Evolutionary conservation across 2,888 invertebrate species (phyloP).

Genomic region (Globia sparganii): DNA sequence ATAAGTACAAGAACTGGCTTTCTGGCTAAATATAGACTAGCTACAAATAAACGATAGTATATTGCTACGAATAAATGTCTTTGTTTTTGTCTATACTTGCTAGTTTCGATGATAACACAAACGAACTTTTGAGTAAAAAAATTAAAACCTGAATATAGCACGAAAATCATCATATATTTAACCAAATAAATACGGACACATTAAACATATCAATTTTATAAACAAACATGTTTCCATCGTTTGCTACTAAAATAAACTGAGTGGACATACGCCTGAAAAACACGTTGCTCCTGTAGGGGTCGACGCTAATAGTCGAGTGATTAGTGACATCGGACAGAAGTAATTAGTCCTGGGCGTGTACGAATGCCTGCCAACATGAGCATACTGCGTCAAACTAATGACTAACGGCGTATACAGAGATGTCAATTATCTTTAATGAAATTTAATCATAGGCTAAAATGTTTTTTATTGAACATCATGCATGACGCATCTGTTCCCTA

Average conservation of each 20-base stretch:
- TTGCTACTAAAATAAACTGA: constrained; percentile 21
- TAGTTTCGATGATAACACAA: neutral
- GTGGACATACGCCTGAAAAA: constrained; percentile 29
- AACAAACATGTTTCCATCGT: constrained; percentile 11
- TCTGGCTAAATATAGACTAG: neutral
- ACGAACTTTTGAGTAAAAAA: no score
- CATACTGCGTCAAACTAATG: constrained; percentile 48
- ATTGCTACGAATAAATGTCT: no score
- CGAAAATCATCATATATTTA: neutral
- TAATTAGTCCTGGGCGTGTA: constrained; percentile 59
- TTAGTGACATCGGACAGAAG: constrained; percentile 54
- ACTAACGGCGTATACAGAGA: constrained; percentile 19
- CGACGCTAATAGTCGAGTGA: constrained; percentile 57
- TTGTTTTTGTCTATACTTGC: no score
- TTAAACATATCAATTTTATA: constrained; percentile 9
- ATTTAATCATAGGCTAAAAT: constrained; percentile 1
- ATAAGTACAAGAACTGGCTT: neutral
- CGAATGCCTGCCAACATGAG: constrained; percentile 54
- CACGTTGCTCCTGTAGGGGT: constrained; percentile 31
- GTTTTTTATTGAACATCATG: neutral
- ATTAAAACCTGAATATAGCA: neutral
- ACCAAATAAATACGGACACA: neutral
- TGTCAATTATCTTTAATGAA: constrained; percentile 36
- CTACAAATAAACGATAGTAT: neutral
- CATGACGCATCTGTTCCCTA: neutral